A percentile compares a stretch with the other conserved stretches of the same genome.
These are phyloP conservation scores for Brachypteracias leptosomus DNA, from an alignment of 2,113 vertebrate species.

Conservation along the genomic window DNA sequence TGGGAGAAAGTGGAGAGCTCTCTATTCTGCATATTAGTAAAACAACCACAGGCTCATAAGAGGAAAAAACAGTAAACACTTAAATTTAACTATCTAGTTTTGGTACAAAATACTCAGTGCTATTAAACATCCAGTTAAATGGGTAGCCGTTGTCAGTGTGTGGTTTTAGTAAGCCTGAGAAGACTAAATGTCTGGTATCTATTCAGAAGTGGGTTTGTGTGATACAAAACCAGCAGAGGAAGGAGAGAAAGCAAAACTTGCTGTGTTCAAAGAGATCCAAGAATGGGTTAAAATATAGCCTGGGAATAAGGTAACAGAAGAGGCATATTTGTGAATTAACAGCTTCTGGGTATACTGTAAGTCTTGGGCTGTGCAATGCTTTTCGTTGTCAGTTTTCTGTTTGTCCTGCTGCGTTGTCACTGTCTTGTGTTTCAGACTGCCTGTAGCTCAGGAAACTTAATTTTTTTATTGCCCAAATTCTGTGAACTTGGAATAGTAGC, in stretches of 20 bases:
- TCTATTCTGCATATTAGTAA: neutral
- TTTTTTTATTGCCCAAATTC: neutral
- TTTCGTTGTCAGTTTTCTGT: neutral
- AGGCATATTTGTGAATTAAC: neutral
- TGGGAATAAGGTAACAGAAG: neutral
- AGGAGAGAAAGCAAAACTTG: neutral
- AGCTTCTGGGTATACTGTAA: neutral
- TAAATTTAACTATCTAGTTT: neutral
- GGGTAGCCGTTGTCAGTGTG: neutral
- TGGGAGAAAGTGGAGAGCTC: neutral
- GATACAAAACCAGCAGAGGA: neutral
- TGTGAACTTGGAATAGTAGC: neutral
- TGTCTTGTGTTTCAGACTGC: neutral
- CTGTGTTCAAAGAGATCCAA: neutral
- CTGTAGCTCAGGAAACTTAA: slow-evolving; percentile 15
- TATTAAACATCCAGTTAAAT: neutral
- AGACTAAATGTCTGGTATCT: neutral
- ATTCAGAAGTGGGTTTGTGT: neutral
- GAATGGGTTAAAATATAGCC: neutral
- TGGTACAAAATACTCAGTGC: neutral
- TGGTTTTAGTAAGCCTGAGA: neutral
- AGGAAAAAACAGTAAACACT: neutral
- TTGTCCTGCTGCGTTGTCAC: neutral
- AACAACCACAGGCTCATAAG: neutral
- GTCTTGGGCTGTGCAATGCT: neutral